Conservation (phyloP, 1,140 invertebrate genomes). For the Trichomalopsis sarcophagae region DNA sequence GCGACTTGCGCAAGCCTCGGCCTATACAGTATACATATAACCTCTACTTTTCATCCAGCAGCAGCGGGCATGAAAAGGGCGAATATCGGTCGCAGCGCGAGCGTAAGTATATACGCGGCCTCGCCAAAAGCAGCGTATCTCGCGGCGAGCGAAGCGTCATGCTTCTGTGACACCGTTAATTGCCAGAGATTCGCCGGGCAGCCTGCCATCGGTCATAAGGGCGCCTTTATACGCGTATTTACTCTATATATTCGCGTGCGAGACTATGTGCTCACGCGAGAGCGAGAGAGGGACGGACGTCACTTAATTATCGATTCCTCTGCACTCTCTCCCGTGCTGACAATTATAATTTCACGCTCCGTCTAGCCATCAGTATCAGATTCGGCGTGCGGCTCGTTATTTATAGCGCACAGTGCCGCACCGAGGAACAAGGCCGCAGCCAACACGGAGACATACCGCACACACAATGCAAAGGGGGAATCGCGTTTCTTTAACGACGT, state of each 20-base stretch:
- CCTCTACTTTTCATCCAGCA: not conserved
- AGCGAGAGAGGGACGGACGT: not conserved
- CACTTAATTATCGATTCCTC: constrained; percentile 40
- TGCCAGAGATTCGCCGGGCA: not conserved
- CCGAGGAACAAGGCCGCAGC: not conserved
- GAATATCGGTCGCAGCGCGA: not conserved
- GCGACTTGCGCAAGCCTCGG: no score
- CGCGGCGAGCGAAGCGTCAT: not conserved
- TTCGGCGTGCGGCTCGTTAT: constrained; percentile 17
- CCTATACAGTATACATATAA: no score
- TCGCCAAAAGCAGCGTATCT: constrained; percentile 12
- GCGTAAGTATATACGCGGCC: not conserved
- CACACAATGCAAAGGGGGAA: not conserved
- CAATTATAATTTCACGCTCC: constrained; percentile 49
- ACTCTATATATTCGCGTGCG: not conserved
- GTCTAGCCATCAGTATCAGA: constrained; percentile 17
- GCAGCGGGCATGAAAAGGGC: not conserved
- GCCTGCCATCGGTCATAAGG: constrained; percentile 19
- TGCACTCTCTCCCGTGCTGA: not conserved
- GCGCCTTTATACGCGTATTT: not conserved
- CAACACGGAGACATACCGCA: not conserved
- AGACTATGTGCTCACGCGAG: not conserved
- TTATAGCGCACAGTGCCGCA: not conserved
- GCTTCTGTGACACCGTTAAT: constrained; percentile 40
- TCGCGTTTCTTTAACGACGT: not conserved